Evolutionary conservation across 2,113 vertebrate genomes (phyloP), one percentile per base, ranked within the genome.

Genomic region (Chamaea fasciata): DNA sequence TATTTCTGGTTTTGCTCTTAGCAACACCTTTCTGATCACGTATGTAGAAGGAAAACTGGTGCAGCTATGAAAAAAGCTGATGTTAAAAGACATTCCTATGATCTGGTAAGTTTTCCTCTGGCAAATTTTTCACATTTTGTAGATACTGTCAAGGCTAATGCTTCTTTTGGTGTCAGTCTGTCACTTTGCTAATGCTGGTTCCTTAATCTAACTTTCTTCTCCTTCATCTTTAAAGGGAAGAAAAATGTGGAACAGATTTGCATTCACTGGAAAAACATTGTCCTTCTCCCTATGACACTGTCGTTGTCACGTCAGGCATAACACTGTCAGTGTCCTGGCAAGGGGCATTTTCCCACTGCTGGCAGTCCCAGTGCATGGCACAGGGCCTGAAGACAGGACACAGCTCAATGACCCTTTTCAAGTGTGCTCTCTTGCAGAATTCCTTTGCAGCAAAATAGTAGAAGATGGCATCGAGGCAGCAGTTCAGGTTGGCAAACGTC

Each of bases 371-470:
- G 41, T 7, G 3, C 26, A 26, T 4, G 30, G 67, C 57, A 80
- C 70, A 75, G 35, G 53, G 62, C 13, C 74, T 95, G 15, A 92
- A 62, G 44, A 62, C 6, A 37, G 91, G 63, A 59, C 91, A 93
- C 12, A 50, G 33, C 21, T 89, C 47, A n/a, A 70, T 12, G 27
- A 81, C 7, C 11, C 69, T 94, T 33, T 47, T 87, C 80, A 94
- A 46, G 5, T 46, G 83, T 5, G 35, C 47, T 81, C 88, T 97
- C 71, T 84, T 55, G 30, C 97, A 95, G 83, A 99, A 98, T 95
- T 99, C 98, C 64, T 96, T 97, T 35, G 98, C 97, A 33, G 98
- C 97, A 83, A 99, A 99, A 92, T 99, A 99, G 89, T 99, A 99
- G 94, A 98, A 99, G 70, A 99, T 81, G 31, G 98, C 98, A 17